Evolutionary conservation across 2,797 vertebrate species (phyloP).

Genomic region (Rhynchonycteris naso): DNA sequence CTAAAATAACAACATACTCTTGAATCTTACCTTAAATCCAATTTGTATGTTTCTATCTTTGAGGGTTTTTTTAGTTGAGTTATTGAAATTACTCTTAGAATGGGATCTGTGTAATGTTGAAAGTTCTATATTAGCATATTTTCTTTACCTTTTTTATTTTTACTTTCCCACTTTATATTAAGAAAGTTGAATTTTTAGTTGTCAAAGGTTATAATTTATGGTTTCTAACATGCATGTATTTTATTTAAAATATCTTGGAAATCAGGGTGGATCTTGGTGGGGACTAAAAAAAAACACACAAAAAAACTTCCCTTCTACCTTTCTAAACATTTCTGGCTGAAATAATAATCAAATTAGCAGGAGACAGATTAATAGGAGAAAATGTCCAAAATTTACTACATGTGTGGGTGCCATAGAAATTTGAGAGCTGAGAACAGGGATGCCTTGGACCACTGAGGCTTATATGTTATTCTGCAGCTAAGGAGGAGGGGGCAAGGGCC

Average conservation of each 20-base stretch:
- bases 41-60: neutral
- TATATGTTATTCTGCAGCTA: neutral
- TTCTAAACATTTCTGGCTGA: neutral
- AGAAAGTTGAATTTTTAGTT: neutral
- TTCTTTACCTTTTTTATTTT: neutral
- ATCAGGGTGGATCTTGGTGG: neutral
- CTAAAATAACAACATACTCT: neutral
- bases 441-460: neutral
- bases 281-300: neutral
- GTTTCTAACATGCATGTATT: neutral
- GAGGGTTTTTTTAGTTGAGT: constrained; percentile 28
- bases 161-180: neutral
- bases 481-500: neutral
- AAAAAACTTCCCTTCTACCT: neutral
- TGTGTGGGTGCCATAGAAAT: too few species aligned
- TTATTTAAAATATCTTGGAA: constrained; percentile 39
- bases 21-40: constrained; percentile 39
- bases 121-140: neutral
- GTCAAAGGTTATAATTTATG: neutral
- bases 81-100: neutral
- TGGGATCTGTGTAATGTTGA: neutral
- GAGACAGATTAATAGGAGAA: neutral
- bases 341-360: neutral
- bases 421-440: neutral
- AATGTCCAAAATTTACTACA: neutral